Conservation (phyloP, 2,888 invertebrate genomes). For the Camptogramma bilineatum region DNA sequence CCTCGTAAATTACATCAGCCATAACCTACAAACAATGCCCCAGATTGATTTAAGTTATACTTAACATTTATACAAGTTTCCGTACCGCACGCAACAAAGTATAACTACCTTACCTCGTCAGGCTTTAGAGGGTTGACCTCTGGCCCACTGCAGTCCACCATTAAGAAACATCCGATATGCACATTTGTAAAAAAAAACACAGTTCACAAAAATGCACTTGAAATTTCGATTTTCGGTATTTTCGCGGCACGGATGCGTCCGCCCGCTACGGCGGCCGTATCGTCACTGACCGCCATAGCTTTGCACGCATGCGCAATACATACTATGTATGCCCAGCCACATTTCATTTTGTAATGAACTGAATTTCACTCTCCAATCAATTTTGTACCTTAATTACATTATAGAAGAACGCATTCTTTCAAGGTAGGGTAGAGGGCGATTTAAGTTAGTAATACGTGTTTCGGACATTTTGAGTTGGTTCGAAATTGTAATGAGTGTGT, state of each 20-base stretch:
- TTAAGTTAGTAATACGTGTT: slow-evolving; percentile 29
- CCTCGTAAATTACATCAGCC: slow-evolving; percentile 23
- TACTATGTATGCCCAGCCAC: slow-evolving; percentile 55
- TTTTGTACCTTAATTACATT: slow-evolving; percentile 41
- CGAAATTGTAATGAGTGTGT: slow-evolving; percentile 32
- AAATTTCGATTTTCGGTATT: slow-evolving; percentile 64
- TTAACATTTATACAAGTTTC: slow-evolving; percentile 48
- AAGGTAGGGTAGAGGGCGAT: slow-evolving; percentile 6
- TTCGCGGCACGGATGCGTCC: slow-evolving; percentile 60
- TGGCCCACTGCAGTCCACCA: slow-evolving; percentile 26
- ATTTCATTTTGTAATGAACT: slow-evolving; percentile 77
- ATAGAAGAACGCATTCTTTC: slow-evolving; percentile 42
- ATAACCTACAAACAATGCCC: slow-evolving; percentile 32
- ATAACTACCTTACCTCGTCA: slow-evolving; percentile 64
- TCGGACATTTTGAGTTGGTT: slow-evolving; percentile 31
- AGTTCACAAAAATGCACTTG: slow-evolving; percentile 46
- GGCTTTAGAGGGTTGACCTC: slow-evolving; percentile 37
- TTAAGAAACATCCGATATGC: slow-evolving; percentile 32
- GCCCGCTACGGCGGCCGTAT: slow-evolving; percentile 54
- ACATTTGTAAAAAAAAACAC: slow-evolving; percentile 66
- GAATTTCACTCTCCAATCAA: slow-evolving; percentile 46
- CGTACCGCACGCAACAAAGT: slow-evolving; percentile 68
- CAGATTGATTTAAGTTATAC: slow-evolving; percentile 51
- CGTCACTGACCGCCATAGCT: slow-evolving; percentile 60
- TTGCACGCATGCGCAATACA: slow-evolving; percentile 68